Conservation (phyloP, 2,888 invertebrate species). For the Hirtodrosophila alboralis region DNA sequence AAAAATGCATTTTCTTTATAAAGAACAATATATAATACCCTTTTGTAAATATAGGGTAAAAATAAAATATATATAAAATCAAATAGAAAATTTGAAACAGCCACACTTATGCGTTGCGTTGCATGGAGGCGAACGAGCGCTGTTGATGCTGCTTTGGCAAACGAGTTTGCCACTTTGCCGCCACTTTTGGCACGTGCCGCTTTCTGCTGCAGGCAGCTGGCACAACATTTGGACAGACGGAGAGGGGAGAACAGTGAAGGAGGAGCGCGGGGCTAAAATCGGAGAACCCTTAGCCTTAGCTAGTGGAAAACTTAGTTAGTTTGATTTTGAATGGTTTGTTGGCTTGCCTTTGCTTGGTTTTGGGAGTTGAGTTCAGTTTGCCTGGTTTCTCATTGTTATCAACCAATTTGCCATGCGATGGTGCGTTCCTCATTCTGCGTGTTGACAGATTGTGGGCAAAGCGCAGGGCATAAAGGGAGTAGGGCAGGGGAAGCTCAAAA, state of each 20-base stretch:
- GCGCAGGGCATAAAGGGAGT: background rate
- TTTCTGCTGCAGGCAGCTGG: constrained; percentile 22
- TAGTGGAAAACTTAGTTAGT: constrained; percentile 62
- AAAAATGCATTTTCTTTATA: too few species aligned
- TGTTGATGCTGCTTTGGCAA: constrained; percentile 47
- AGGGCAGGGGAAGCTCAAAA: background rate
- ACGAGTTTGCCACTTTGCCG: constrained; percentile 61
- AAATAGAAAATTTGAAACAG: constrained; percentile 3
- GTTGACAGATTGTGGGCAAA: constrained; percentile 9
- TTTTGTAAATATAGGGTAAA: constrained; percentile 1
- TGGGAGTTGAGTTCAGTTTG: constrained; percentile 33
- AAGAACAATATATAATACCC: too few species aligned
- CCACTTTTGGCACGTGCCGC: constrained; percentile 61
- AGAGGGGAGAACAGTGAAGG: too few species aligned
- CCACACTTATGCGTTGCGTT: constrained; percentile 6
- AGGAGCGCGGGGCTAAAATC: too few species aligned
- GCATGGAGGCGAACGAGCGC: too few species aligned
- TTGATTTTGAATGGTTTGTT: constrained; percentile 71
- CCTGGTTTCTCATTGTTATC: constrained; percentile 61
- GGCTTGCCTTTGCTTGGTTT: constrained; percentile 44
- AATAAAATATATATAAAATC: background rate
- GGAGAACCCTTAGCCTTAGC: constrained; percentile 12
- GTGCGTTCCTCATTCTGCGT: constrained; percentile 39
- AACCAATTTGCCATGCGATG: constrained; percentile 67
- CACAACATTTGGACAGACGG: constrained; percentile 55